A percentile compares a stretch with the other conserved stretches of the same genome.
Evolutionary conservation across 2,888 invertebrate genomes (phyloP).

Genomic region (Lithophane socia): DNA sequence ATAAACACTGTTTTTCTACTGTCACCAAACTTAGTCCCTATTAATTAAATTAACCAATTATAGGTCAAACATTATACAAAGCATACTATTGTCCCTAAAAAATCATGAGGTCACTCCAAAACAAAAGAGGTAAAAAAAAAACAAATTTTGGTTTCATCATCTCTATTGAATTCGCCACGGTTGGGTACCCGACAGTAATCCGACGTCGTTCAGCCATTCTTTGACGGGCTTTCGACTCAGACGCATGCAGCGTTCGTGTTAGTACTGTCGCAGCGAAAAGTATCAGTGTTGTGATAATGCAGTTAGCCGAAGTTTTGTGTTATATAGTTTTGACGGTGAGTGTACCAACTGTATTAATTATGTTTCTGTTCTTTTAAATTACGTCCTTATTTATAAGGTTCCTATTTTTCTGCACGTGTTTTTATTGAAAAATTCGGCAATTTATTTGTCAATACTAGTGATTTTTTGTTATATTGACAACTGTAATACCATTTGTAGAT

Average conservation of each 20-base stretch:
- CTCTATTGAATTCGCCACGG: conserved; percentile 77
- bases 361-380: no score
- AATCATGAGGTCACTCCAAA: not conserved
- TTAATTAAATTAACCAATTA: not conserved
- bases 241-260: conserved; percentile 67
- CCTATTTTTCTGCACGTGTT: no score
- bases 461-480: not conserved
- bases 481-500: not conserved
- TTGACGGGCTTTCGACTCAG: conserved; percentile 76
- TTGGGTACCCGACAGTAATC: conserved; percentile 75
- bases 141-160: conserved; percentile 67
- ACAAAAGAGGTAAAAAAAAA: conserved; percentile 1
- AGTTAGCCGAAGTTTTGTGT: conserved; percentile 74
- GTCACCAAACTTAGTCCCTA: not conserved
- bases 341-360: conserved; percentile 37
- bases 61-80: not conserved
- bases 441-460: not conserved
- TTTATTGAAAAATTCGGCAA: no score
- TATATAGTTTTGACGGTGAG: conserved; percentile 82
- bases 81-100: not conserved
- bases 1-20: not conserved
- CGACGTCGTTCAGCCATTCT: conserved; percentile 66
- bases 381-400: rapidly evolving
- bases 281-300: conserved; percentile 77
- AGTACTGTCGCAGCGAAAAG: conserved; percentile 33